Conservation (phyloP, 2,113 vertebrate genomes). For the Entomyzon cyanotis region DNA sequence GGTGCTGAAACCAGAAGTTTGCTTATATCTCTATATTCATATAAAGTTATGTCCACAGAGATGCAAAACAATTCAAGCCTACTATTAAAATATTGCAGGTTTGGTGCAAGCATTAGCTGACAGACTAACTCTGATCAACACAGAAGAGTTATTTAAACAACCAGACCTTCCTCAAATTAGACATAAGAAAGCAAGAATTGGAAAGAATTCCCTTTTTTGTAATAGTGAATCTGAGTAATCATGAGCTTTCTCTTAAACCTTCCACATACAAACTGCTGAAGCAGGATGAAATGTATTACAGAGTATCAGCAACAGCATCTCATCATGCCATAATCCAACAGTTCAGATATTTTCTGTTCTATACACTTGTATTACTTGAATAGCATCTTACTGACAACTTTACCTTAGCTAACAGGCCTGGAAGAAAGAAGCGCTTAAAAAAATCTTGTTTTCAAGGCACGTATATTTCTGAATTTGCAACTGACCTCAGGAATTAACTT, state of each 20-base stretch:
- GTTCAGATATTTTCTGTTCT: neutral
- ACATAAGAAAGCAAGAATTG: neutral
- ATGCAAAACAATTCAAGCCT: neutral
- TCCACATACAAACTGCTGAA: neutral
- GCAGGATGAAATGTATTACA: neutral
- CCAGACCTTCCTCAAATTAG: neutral
- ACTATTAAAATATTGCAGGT: neutral
- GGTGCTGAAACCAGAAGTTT: slow-evolving; percentile 32
- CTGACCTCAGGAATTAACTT: neutral
- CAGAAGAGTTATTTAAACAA: neutral
- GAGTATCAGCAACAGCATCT: neutral
- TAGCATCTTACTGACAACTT: neutral
- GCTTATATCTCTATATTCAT: neutral
- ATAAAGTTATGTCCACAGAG: neutral
- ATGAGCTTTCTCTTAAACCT: neutral
- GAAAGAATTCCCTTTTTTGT: neutral
- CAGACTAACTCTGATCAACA: neutral
- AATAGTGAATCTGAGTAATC: neutral
- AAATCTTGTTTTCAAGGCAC: neutral
- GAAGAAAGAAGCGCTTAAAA: neutral
- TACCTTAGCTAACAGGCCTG: neutral
- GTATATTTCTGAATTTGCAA: neutral
- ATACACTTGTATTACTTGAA: neutral
- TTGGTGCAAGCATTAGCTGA: neutral
- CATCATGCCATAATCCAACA: neutral